phyloP scores from a whole-genome alignment of 2,797 vertebrate genomes.

The Oreortyx pictus region DNA sequence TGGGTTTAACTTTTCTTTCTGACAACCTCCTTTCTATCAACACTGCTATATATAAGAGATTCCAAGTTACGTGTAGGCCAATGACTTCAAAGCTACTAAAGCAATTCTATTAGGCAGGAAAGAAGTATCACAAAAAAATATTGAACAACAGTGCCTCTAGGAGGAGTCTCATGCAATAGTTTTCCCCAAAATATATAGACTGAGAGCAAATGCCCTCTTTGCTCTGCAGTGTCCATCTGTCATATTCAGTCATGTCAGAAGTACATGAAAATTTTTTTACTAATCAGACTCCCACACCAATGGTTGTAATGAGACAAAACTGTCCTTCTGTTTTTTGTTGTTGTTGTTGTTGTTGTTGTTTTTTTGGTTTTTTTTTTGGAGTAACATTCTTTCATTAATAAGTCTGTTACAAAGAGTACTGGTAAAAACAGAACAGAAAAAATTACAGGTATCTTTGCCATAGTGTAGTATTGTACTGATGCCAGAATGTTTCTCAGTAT shows the following conservation, averaged over 20 bases:
- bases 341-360: no score
- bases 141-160: conserved; percentile 61
- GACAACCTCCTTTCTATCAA: not conserved
- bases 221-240: not conserved
- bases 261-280: not conserved
- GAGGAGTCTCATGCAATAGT: conserved; percentile 33
- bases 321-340: not conserved
- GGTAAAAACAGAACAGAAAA: not conserved
- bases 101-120: not conserved
- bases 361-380: not conserved
- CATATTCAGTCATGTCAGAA: not conserved
- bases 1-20: not conserved
- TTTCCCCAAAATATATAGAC: not conserved
- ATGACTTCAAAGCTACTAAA: not conserved
- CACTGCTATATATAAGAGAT: not conserved
- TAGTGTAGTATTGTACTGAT: not conserved
- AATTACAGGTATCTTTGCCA: not conserved
- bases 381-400: accelerated
- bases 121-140: conserved; percentile 23
- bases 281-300: not conserved
- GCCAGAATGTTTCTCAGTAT: not conserved
- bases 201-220: not conserved
- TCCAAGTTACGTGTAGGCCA: not conserved
- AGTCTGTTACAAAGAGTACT: not conserved
- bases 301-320: not conserved